These are phyloP conservation scores for Apis florea DNA, from an alignment of 1,140 invertebrate species.

Conservation along the genomic window DNA sequence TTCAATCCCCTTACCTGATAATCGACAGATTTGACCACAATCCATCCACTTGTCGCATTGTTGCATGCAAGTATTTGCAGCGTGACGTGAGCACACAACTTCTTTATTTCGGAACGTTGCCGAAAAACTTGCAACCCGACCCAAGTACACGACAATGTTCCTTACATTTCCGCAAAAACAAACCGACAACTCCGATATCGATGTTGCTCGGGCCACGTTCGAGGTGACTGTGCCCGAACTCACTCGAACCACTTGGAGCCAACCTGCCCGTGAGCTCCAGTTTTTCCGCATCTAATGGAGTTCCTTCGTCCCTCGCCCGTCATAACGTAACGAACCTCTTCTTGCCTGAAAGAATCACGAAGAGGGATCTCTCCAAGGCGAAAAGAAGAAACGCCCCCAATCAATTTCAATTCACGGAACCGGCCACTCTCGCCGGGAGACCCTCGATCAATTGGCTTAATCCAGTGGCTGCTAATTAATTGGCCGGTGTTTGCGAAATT, in stretches of 20 bases:
- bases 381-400: slow-evolving; percentile 26
- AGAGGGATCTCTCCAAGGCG: neutral
- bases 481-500: slow-evolving; percentile 37
- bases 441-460: slow-evolving; percentile 39
- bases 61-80: no score
- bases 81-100: neutral
- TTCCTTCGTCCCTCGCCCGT: slow-evolving; percentile 29
- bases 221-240: neutral
- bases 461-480: slow-evolving; percentile 13
- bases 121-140: neutral
- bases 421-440: neutral
- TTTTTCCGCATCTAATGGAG: slow-evolving; percentile 45
- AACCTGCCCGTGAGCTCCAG: neutral
- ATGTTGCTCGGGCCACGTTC: neutral
- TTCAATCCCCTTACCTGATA: no score
- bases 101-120: neutral
- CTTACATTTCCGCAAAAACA: neutral
- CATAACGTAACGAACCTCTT: slow-evolving; percentile 33
- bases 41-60: neutral
- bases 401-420: slow-evolving; percentile 46
- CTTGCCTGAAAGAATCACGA: neutral
- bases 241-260: neutral
- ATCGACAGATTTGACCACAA: no score
- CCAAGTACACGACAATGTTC: slow-evolving; percentile 7
- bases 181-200: neutral